These are phyloP conservation scores for Chiridota heheva DNA, from an alignment of 35 echinoderm and acorn worm species.

Conservation along the genomic window DNA sequence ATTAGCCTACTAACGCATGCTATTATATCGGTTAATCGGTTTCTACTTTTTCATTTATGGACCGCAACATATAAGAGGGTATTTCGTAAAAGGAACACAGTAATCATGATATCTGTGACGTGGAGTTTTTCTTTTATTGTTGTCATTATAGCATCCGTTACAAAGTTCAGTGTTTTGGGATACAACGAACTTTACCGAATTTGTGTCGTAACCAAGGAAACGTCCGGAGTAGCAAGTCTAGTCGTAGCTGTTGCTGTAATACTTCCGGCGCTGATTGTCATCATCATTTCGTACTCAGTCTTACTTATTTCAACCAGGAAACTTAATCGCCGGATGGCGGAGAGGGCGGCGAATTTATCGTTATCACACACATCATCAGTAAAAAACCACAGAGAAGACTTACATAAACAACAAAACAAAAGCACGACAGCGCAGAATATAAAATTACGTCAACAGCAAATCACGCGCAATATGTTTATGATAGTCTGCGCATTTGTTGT, in stretches of 20 bases:
- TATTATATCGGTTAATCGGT: not conserved
- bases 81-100: not conserved
- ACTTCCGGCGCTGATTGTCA: not conserved
- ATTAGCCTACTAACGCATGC: not conserved
- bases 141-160: too few species aligned
- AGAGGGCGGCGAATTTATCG: not conserved
- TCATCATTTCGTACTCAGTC: not conserved
- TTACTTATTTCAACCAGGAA: not conserved
- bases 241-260: not conserved
- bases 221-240: too few species aligned
- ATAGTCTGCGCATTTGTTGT: not conserved
- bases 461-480: not conserved
- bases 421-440: not conserved
- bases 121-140: too few species aligned
- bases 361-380: not conserved
- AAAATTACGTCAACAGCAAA: slow-evolving; percentile 6
- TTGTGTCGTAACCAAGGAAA: too few species aligned
- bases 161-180: too few species aligned
- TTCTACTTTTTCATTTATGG: not conserved
- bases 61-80: not conserved
- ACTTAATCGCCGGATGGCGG: not conserved
- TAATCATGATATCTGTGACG: too few species aligned
- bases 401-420: not conserved
- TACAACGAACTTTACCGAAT: too few species aligned
- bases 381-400: too few species aligned